A percentile compares a stretch with the other conserved stretches of the same genome.
Evolutionary conservation across 2,113 vertebrate genomes (phyloP).

Genomic region (Zosterops borbonicus): DNA sequence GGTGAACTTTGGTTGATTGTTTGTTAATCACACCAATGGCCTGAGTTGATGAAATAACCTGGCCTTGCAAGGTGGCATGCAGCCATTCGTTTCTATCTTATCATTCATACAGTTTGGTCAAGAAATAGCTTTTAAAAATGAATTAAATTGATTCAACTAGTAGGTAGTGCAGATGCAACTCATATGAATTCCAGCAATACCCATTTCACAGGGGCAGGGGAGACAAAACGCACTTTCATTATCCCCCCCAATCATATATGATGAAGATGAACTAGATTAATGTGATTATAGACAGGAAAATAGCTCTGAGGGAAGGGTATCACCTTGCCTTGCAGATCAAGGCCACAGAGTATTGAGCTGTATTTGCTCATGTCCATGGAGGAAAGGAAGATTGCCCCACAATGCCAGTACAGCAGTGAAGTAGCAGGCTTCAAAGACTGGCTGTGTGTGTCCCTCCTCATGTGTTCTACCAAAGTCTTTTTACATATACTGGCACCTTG

Average conservation of each 20-base stretch:
- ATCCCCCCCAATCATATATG: not conserved
- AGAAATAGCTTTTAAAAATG: not conserved
- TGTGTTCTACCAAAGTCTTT: not conserved
- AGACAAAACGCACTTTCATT: not conserved
- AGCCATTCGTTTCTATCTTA: not conserved
- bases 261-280: not conserved
- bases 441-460: not conserved
- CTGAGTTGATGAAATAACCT: not conserved
- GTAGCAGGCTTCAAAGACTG: not conserved
- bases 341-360: not conserved
- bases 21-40: constrained; percentile 24
- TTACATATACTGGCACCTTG: not conserved
- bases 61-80: not conserved
- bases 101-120: not conserved
- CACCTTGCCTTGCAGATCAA: not conserved
- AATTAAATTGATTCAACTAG: not conserved
- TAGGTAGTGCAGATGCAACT: not conserved
- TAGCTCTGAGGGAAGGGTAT: not conserved
- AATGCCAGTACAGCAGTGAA: not conserved
- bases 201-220: not conserved
- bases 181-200: not conserved
- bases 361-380: not conserved
- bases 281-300: not conserved
- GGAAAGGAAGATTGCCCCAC: not conserved
- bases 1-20: not conserved